Evolutionary conservation across 30 jellyfish, hydroid and myxozoan species (phyloP).

Genomic region (Cassiopea xamachana): DNA sequence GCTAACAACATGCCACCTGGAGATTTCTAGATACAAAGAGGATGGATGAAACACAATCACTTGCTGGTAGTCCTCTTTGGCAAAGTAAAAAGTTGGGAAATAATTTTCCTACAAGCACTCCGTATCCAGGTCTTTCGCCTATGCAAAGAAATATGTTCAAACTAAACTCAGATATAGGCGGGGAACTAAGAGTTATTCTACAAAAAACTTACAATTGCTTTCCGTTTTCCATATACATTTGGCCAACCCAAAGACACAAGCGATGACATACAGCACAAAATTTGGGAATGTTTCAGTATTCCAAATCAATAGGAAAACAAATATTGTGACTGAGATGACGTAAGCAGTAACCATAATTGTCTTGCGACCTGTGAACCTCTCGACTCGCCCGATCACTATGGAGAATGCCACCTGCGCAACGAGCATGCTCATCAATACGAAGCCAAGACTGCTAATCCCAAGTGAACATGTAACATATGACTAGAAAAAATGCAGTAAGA

Average conservation of each 20-base stretch:
- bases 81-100: too few species aligned
- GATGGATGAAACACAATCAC: too few species aligned
- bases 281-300: constrained; percentile 18
- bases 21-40: too few species aligned
- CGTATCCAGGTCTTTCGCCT: too few species aligned
- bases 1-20: too few species aligned
- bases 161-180: too few species aligned
- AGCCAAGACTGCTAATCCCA: constrained; percentile 62
- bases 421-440: constrained; percentile 13
- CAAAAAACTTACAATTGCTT: constrained; percentile 26
- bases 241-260: constrained; percentile 16
- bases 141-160: too few species aligned
- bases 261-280: constrained; percentile 16
- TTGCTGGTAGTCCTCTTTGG: too few species aligned
- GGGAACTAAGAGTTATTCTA: neutral
- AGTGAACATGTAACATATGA: constrained; percentile 55
- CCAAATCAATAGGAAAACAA: constrained; percentile 34
- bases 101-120: too few species aligned
- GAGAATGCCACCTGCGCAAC: constrained; percentile 21
- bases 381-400: constrained; percentile 29
- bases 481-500: constrained; percentile 12
- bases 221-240: constrained; percentile 32
- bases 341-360: neutral
- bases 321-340: constrained; percentile 13
- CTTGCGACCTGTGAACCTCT: constrained; percentile 40